Base-by-base conservation (phyloP, 2,113 vertebrate genomes). In the Scytalopus superciliaris region DNA sequence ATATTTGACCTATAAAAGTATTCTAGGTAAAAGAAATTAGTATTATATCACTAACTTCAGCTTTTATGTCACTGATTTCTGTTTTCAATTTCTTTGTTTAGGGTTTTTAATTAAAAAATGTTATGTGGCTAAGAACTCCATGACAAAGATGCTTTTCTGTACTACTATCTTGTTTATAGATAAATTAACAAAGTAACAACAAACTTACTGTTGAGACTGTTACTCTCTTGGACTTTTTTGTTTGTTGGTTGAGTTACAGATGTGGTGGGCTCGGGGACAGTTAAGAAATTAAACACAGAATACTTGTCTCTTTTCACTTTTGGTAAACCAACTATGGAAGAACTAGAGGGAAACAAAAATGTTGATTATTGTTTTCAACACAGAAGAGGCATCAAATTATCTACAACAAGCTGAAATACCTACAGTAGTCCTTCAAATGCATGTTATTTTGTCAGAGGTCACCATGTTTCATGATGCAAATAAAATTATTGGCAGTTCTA, bases 231-330 rank as follows among this genome's bases (percentile, higher is more conserved):
- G 7, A 8, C 45, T 80, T 91, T 97, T 67, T 96, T 96, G 28
- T 47, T 94, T 28, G 69, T 75, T 49, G 72, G 45, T 70, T 63
- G 89, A 60, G 93, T 37, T 67, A 68, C n/a, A 45, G 93, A 67
- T 10, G 97, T 91, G 28, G 95, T 42, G 15, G 97, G 76, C 77
- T 99, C 98, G 3, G 98, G 17, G 45, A 99, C 25, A 3, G 98
- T 98, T 96, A 99, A 96, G 96, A 99, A 99, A 97, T 99, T 99
- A 92, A 99, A 99, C 56, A 99, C 98, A 2, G 99, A 99, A 84
- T 98, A 99, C 88, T 99, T 99, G 94, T 99, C 99, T 67, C 99
- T 98, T 98, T 99, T 99, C 87, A 99, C 98, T 97, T 98, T 99
- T 14, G 98, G 99, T 74, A 99, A 94, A 27, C 99, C 99, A 60